These are phyloP conservation scores for Triops longicaudatus DNA, from an alignment of 1,140 invertebrate species.

Conservation along the genomic window DNA sequence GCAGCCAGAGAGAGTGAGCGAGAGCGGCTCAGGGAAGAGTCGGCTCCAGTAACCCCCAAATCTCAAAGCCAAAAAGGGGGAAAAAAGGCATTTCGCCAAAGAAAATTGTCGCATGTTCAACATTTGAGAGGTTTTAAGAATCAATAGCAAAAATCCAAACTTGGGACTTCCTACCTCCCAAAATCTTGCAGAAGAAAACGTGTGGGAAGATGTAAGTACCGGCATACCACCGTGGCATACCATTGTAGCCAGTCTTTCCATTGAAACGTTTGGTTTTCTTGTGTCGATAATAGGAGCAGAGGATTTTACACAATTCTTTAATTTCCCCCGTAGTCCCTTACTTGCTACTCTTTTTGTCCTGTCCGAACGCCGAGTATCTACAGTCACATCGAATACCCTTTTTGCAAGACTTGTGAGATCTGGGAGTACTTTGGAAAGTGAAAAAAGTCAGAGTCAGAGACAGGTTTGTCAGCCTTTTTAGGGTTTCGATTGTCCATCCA, in stretches of 20 bases:
- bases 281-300: no score
- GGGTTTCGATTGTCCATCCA: not conserved
- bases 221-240: no score
- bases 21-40: no score
- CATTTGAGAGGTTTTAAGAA: not conserved
- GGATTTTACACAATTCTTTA: not conserved
- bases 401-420: not conserved
- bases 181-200: no score
- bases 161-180: not conserved
- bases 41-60: not conserved
- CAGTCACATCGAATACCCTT: not conserved
- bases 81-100: constrained; percentile 1
- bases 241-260: no score
- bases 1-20: not conserved
- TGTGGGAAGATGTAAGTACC: no score
- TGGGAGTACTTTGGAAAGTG: not conserved
- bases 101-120: not conserved
- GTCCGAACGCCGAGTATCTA: not conserved
- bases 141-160: not conserved
- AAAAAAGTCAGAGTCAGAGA: not conserved
- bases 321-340: not conserved
- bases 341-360: not conserved
- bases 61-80: not conserved
- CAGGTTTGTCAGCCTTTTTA: not conserved
- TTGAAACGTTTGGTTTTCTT: no score